A percentile compares a stretch with the other conserved stretches of the same genome.
Evolutionary conservation across 2,888 invertebrate species (phyloP).

Genomic region (Liposcelis brunnea): DNA sequence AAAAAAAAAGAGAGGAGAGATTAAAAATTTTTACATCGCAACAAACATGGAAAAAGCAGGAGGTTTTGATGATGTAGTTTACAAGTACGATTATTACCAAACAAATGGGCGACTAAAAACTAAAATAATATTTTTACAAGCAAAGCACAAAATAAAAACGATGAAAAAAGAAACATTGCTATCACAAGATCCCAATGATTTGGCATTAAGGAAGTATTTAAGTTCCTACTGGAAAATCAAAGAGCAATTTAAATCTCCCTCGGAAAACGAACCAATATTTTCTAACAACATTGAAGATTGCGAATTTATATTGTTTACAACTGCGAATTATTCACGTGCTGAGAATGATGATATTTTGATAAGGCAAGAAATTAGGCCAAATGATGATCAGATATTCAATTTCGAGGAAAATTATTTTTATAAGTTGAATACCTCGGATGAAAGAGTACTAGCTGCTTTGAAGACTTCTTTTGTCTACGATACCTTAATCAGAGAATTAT

Average conservation of each 20-base stretch:
- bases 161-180: too few species aligned
- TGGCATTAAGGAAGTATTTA: neutral
- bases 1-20: slow-evolving; percentile 3
- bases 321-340: neutral
- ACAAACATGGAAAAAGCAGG: slow-evolving; percentile 8
- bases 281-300: neutral
- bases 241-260: neutral
- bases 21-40: slow-evolving; percentile 7
- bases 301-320: slow-evolving; percentile 7
- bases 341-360: too few species aligned
- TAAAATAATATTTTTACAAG: slow-evolving; percentile 7
- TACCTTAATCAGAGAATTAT: too few species aligned
- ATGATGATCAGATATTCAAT: too few species aligned
- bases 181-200: neutral
- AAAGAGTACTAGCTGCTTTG: too few species aligned
- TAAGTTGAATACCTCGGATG: too few species aligned
- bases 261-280: neutral
- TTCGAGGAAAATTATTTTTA: too few species aligned
- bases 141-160: neutral
- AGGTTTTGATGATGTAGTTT: slow-evolving; percentile 10
- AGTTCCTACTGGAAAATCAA: slow-evolving; percentile 3
- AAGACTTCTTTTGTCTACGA: too few species aligned
- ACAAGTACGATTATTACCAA: slow-evolving; percentile 6
- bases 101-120: slow-evolving; percentile 7
- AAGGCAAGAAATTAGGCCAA: too few species aligned